Conservation (phyloP, 2,797 vertebrate species). For the Capromys pilorides region DNA sequence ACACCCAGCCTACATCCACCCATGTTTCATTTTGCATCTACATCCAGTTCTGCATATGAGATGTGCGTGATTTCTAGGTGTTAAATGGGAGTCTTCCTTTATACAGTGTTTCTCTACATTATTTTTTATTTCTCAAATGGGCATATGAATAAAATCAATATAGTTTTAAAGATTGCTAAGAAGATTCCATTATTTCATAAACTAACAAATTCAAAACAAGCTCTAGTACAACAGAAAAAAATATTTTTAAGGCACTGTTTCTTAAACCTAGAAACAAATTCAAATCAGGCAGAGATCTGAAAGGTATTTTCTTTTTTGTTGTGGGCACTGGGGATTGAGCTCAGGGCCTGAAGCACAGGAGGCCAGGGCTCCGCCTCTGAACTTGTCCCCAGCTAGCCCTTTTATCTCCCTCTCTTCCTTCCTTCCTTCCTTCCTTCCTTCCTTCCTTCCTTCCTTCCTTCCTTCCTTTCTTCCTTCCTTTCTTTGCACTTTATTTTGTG, state of each 20-base stretch:
- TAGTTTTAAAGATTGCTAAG: neutral
- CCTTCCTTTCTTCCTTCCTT: neutral
- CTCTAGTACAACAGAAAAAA: neutral
- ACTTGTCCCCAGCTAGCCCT: neutral
- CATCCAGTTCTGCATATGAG: neutral
- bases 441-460: neutral
- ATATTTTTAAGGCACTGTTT: neutral
- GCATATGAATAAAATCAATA: neutral
- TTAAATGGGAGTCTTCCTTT: neutral
- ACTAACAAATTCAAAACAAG: neutral
- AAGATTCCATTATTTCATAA: neutral
- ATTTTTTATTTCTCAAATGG: neutral
- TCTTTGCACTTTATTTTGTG: neutral
- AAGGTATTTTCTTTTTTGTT: neutral
- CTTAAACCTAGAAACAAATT: neutral
- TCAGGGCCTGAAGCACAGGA: neutral
- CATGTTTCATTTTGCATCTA: neutral
- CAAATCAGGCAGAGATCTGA: neutral
- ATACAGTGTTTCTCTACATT: neutral
- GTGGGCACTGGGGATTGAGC: neutral
- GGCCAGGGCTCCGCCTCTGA: neutral
- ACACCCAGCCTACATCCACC: neutral
- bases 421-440: neutral
- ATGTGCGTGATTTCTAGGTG: neutral
- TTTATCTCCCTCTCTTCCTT: neutral